Percentiles rank a stretch among this genome's conserved stretches.
phyloP scores from a whole-genome alignment of 2,797 vertebrate species.

The Glyptemys insculpta region DNA sequence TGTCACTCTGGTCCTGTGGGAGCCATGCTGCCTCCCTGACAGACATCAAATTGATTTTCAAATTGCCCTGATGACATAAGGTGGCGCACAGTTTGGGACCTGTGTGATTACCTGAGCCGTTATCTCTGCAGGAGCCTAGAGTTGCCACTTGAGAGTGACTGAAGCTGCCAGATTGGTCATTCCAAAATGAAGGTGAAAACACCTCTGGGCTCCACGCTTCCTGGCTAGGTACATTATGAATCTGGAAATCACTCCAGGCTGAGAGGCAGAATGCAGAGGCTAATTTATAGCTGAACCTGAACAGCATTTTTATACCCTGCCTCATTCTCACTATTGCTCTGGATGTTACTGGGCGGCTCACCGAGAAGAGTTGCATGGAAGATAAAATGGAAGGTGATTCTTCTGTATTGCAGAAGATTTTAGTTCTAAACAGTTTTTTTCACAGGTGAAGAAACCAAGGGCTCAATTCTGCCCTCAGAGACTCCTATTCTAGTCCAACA shows the following conservation, averaged over 20 bases:
- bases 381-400: background rate
- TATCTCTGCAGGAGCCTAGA: slow-evolving; percentile 64
- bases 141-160: slow-evolving; percentile 44
- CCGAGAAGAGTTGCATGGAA: background rate
- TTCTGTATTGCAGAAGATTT: background rate
- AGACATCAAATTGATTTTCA: slow-evolving; percentile 83
- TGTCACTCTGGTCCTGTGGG: background rate
- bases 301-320: background rate
- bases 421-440: background rate
- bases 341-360: background rate
- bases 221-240: fast-evolving
- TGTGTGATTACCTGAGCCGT: slow-evolving; percentile 70
- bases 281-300: background rate
- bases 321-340: background rate
- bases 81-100: slow-evolving; percentile 76
- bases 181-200: background rate
- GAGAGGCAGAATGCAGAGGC: background rate
- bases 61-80: slow-evolving; percentile 82
- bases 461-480: background rate
- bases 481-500: background rate
- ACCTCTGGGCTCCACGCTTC: background rate
- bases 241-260: background rate
- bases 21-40: slow-evolving; percentile 66
- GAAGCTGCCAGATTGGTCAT: slow-evolving; percentile 13
- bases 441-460: background rate